Evolutionary conservation across 2,113 vertebrate species (phyloP).

Genomic region (Ailuropoda melanoleuca): DNA sequence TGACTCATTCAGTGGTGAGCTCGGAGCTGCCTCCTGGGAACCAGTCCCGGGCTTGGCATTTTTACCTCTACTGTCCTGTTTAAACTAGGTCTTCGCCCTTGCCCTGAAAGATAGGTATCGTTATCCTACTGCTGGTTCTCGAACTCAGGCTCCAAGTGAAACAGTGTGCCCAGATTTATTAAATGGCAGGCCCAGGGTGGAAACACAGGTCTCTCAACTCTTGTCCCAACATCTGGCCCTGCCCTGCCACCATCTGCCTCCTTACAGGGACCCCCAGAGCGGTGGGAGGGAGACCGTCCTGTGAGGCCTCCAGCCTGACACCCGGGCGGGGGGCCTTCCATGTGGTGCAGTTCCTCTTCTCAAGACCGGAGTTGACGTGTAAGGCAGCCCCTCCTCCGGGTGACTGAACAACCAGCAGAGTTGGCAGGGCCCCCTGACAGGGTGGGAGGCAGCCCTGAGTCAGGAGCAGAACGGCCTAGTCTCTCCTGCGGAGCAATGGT

Average conservation of each 20-base stretch:
- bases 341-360: not conserved
- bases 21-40: not conserved
- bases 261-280: not conserved
- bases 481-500: not conserved
- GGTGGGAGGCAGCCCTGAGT: not conserved
- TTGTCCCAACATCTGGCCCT: not conserved
- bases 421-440: no score
- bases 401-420: not conserved
- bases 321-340: accelerated
- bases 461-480: not conserved
- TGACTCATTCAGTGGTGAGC: no score
- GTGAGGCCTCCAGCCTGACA: not conserved
- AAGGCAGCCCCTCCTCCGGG: not conserved
- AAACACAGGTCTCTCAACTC: not conserved
- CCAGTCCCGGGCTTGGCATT: not conserved
- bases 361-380: not conserved
- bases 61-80: no score
- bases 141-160: not conserved
- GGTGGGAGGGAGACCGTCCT: not conserved
- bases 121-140: not conserved
- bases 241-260: not conserved
- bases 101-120: not conserved
- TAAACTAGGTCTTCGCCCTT: not conserved
- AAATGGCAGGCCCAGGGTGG: not conserved
- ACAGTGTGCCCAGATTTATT: not conserved